These are phyloP conservation scores for Microctenopoma steveboyesi DNA, from an alignment of 2,797 vertebrate species.

Conservation along the genomic window DNA sequence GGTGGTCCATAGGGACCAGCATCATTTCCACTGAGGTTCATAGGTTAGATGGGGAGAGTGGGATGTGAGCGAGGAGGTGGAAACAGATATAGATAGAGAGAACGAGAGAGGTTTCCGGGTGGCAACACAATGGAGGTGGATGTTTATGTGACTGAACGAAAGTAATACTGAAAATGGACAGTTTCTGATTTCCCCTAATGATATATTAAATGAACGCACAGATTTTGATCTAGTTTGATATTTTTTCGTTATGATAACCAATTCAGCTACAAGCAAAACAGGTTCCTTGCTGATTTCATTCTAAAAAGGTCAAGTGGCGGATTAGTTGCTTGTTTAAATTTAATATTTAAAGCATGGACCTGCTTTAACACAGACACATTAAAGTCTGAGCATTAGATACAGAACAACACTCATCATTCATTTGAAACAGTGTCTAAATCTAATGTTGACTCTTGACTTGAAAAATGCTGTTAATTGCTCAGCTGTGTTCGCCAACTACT, in stretches of 20 bases:
- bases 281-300: conserved; percentile 16
- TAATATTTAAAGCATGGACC: not conserved
- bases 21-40: conserved; percentile 31
- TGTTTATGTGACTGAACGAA: not conserved
- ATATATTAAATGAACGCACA: not conserved
- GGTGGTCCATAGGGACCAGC: conserved; percentile 37
- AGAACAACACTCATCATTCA: not conserved
- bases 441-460: too few relatives aligned
- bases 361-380: not conserved
- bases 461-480: too few relatives aligned
- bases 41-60: conserved; percentile 33
- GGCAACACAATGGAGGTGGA: not conserved
- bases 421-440: not conserved
- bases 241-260: not conserved
- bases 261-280: not conserved
- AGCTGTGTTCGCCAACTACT: too few relatives aligned
- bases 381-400: not conserved
- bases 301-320: conserved; percentile 11
- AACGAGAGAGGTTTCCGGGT: conserved; percentile 4
- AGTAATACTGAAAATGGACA: not conserved
- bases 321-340: conserved; percentile 26
- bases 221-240: conserved; percentile 1
- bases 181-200: conserved; percentile 13
- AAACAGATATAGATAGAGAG: conserved; percentile 8
- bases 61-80: not conserved